Conservation (phyloP, 2,888 invertebrate species). For the Leptura quadrifasciata region DNA sequence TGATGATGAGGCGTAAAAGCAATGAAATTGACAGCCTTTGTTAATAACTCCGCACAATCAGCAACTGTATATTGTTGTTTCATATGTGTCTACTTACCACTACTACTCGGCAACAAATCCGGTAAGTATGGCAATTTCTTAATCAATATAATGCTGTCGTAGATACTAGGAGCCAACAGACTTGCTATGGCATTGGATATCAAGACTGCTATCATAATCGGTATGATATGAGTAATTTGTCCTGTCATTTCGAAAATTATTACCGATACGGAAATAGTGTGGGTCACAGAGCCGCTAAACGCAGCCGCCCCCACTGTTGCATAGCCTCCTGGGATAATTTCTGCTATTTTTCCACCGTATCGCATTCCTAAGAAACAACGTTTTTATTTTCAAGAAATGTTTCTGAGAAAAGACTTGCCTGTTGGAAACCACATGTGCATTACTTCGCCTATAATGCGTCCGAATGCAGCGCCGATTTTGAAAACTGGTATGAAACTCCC, state of each 20-base stretch:
- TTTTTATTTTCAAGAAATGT: background rate
- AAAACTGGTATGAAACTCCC: constrained; percentile 99
- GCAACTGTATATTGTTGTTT: background rate
- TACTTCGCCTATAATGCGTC: constrained; percentile 92
- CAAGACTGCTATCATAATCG: constrained; percentile 96
- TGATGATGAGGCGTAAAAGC: too few relatives aligned
- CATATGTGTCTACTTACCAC: constrained; percentile 73
- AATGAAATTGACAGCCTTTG: too few relatives aligned
- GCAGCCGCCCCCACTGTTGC: constrained; percentile 97
- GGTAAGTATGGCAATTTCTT: constrained; percentile 98
- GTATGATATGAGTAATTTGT: constrained; percentile 97
- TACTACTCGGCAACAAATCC: constrained; percentile 92
- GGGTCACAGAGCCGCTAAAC: constrained; percentile 97
- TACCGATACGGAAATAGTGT: constrained; percentile 98
- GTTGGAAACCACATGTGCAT: constrained; percentile 95
- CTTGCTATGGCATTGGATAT: constrained; percentile 96
- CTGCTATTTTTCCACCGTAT: constrained; percentile 89
- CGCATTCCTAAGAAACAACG: constrained; percentile 82
- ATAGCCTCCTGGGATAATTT: constrained; percentile 96
- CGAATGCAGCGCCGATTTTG: constrained; percentile 96
- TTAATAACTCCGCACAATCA: too few relatives aligned
- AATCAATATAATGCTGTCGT: constrained; percentile 98
- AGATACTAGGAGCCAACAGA: constrained; percentile 96
- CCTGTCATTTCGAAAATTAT: constrained; percentile 99
- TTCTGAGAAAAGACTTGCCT: constrained; percentile 59